These are phyloP conservation scores for Blera fallax DNA, from an alignment of 2,888 invertebrate species.

Conservation along the genomic window DNA sequence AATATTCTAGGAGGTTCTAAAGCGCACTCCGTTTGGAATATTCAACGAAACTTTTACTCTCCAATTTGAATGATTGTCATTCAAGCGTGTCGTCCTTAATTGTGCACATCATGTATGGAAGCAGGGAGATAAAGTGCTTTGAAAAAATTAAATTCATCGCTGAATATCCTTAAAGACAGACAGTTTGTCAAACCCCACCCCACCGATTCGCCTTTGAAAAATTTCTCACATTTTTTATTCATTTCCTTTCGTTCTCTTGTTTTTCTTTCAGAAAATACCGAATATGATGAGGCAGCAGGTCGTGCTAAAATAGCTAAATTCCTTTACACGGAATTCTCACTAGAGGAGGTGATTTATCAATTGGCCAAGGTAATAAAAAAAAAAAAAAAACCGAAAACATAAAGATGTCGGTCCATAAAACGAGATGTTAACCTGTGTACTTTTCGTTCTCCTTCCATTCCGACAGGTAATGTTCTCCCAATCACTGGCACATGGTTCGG, in stretches of 20 bases:
- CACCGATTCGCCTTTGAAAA: neutral
- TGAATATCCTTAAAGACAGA: neutral
- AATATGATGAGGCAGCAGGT: slow-evolving; percentile 88
- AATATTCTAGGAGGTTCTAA: neutral
- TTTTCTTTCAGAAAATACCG: slow-evolving; percentile 77
- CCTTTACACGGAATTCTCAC: slow-evolving; percentile 88
- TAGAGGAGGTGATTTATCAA: slow-evolving; percentile 90
- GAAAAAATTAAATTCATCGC: neutral
- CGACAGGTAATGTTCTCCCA: slow-evolving; percentile 89
- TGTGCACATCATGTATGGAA: neutral
- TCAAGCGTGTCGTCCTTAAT: neutral
- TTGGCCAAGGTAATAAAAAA: slow-evolving; percentile 85
- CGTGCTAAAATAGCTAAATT: slow-evolving; percentile 87
- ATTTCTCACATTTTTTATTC: neutral
- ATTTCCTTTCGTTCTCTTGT: neutral
- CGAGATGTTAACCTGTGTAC: slow-evolving; percentile 4
- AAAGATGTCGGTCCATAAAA: neutral
- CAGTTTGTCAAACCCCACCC: neutral
- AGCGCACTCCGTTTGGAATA: neutral
- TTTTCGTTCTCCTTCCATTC: neutral
- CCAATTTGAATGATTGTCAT: neutral
- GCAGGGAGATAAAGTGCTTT: neutral
- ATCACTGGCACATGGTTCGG: slow-evolving; percentile 87
- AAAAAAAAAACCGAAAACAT: neutral
- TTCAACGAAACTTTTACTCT: neutral